These are phyloP conservation scores for Gopherus flavomarginatus DNA, from an alignment of 2,113 vertebrate genomes.

Conservation along the genomic window DNA sequence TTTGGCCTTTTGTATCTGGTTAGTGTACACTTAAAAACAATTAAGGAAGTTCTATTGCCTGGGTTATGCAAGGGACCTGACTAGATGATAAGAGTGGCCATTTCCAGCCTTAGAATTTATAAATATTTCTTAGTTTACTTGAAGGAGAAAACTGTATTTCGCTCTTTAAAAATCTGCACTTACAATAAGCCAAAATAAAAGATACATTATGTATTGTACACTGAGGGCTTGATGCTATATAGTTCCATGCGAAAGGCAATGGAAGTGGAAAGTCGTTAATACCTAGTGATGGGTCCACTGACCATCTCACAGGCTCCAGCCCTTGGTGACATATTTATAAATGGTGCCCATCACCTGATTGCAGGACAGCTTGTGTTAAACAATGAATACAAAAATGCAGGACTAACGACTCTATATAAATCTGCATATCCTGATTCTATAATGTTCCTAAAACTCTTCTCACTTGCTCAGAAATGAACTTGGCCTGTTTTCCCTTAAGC, in stretches of 20 bases:
- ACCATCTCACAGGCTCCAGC: neutral
- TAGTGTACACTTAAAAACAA: no score
- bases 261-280: neutral
- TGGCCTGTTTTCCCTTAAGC: neutral
- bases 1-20: no score
- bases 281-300: neutral
- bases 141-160: neutral
- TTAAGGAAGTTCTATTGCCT: no score
- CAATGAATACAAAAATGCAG: neutral
- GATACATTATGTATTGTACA: neutral
- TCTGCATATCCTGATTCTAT: neutral
- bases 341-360: neutral
- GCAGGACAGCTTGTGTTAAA: neutral
- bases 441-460: neutral
- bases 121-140: neutral
- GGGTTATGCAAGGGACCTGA: neutral
- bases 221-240: neutral
- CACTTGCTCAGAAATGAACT: neutral
- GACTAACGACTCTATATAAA: neutral
- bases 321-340: neutral
- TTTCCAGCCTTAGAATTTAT: neutral
- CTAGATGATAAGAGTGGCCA: neutral
- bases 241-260: neutral
- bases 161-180: neutral
- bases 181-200: neutral